Base-by-base conservation (phyloP, 2,113 vertebrate species). In the Pseudolaguvia tuberculata region DNA sequence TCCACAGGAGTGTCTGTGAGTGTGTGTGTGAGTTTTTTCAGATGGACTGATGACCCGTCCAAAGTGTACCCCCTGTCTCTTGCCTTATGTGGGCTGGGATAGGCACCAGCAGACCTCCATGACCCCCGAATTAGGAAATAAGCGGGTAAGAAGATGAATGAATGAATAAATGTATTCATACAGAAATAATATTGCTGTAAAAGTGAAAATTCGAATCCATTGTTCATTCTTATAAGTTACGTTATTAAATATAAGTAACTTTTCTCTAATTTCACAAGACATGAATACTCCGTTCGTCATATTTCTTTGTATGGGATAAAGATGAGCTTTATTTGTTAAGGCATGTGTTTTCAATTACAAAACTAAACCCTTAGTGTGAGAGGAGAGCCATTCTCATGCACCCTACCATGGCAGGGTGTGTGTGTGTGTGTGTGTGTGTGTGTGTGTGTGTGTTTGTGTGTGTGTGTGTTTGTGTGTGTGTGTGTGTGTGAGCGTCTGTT, bases 381-480 rank as follows among this genome's bases (percentile, higher is more conserved):
- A 59, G 23, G 56, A 63, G 27, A 75, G n/a, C 29, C 3, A 35
- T 78, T 68, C 75, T 65, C 71, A 71, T 72, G 39, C 53, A 58
- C 73, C 21, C 42, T 65, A 31, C 31, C n/a, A 42, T 61, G 45
- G 68, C 72, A 73, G 79, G 73, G 75, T 63, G 35, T 53, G 31
- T 53, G 27, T 13, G 29, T 23, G 70, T 31, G 56, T 73, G 69
- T 80, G 78, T 29, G 31, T 53, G 27, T 13, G 29, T 23, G 70
- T 31, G 56, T 73, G 69, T 80, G 78, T 29, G 31, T 53, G 27
- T 13, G 29, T n/a, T n/a, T n/a, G 31, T 53, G 27, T 13, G 29
- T 23, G 70, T 31, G 56, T 73, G 69, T 80, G 78, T 29, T 69
- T 68, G n/a, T n/a, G n/a, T n/a, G n/a, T n/a, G n/a, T n/a, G n/a